Percentiles rank a stretch among this genome's conserved stretches.
These are phyloP conservation scores for Andricus quercusramuli DNA, from an alignment of 2,888 invertebrate species.

Conservation along the genomic window DNA sequence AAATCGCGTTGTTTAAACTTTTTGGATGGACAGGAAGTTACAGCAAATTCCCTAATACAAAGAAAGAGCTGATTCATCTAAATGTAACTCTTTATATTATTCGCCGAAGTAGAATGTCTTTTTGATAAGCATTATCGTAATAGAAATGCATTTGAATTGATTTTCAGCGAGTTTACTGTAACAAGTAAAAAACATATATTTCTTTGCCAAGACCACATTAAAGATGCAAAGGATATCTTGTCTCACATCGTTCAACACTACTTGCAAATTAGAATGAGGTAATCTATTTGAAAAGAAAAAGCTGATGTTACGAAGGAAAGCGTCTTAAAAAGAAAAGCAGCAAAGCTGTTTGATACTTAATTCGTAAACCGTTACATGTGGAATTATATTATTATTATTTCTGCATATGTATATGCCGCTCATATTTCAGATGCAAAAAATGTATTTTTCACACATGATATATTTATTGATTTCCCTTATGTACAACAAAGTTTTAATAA, in stretches of 20 bases:
- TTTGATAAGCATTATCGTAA: neutral
- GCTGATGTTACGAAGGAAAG: neutral
- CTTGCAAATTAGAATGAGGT: neutral
- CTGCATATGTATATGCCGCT: too few relatives aligned
- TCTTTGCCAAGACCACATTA: neutral
- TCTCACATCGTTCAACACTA: neutral
- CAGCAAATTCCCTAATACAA: neutral
- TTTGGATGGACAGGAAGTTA: too few relatives aligned
- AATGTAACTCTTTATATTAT: neutral
- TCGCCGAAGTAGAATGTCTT: neutral
- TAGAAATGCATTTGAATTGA: neutral
- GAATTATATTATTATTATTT: too few relatives aligned
- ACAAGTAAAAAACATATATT: neutral
- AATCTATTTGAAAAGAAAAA: neutral
- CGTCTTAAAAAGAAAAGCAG: neutral
- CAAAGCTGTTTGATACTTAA: neutral
- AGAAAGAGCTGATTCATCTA: slow-evolving; percentile 1
- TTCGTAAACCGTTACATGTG: too few relatives aligned
- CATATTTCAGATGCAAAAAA: neutral
- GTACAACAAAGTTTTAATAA: too few relatives aligned
- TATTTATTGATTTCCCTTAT: too few relatives aligned
- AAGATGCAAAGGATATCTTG: neutral
- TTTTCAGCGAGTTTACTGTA: neutral
- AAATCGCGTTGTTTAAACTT: too few relatives aligned
- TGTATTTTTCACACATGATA: too few relatives aligned